Evolutionary conservation across 2,888 invertebrate species (phyloP).

Genomic region (Hirtodrosophila alboralis): DNA sequence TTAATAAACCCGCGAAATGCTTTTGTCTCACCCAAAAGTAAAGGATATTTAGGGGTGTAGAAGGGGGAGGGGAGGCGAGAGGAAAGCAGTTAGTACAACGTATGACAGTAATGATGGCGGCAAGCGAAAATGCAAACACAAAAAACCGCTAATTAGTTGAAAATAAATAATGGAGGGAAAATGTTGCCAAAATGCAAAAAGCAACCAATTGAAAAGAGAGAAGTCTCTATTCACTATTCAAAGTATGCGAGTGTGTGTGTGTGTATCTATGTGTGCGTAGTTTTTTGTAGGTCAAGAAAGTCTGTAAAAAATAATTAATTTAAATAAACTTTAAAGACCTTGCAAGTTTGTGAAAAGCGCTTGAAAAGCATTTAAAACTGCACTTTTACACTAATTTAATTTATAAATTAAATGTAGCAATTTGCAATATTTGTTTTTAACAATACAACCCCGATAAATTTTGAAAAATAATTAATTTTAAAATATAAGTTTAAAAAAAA

Average conservation of each 20-base stretch:
- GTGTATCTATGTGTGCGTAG: constrained; percentile 1
- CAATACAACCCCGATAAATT: too few species aligned
- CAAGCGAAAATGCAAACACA: constrained; percentile 40
- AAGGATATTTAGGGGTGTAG: too few species aligned
- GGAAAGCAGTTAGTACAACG: constrained; percentile 4
- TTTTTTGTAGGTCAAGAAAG: constrained; percentile 41
- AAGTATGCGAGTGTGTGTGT: not conserved
- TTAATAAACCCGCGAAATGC: constrained; percentile 67
- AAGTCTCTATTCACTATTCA: constrained; percentile 1
- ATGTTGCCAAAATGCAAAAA: constrained; percentile 51
- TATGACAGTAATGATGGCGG: constrained; percentile 56
- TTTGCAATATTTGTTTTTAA: too few species aligned
- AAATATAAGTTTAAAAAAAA: too few species aligned
- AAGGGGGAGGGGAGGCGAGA: not conserved
- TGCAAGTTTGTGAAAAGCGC: too few species aligned
- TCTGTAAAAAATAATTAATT: too few species aligned
- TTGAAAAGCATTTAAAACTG: too few species aligned
- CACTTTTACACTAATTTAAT: too few species aligned
- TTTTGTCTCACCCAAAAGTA: constrained; percentile 62
- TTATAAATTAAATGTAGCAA: too few species aligned
- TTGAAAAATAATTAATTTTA: too few species aligned
- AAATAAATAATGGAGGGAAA: constrained; percentile 75
- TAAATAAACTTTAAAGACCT: too few species aligned
- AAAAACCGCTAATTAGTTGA: constrained; percentile 75
- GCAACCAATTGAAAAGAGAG: constrained; percentile 45